phyloP scores from a whole-genome alignment of 2,797 vertebrate species.

The Synanceia verrucosa region DNA sequence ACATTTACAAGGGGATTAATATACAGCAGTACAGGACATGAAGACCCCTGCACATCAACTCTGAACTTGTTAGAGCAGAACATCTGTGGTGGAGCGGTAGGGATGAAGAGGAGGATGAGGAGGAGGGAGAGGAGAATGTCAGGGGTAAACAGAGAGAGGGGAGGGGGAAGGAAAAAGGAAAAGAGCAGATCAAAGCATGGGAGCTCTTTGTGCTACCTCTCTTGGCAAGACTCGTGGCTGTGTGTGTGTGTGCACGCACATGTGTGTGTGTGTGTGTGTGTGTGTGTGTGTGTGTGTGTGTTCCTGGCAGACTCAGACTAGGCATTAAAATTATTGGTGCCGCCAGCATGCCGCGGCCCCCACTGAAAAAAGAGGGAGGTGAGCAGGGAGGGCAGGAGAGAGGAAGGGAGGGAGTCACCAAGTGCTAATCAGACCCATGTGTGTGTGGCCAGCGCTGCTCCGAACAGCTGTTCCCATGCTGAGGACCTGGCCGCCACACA shows the following conservation, averaged over 20 bases:
- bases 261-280: slow-evolving; percentile 3
- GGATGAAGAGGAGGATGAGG: not conserved
- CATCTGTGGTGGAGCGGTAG: slow-evolving; percentile 58
- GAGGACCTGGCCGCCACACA: slow-evolving; percentile 62
- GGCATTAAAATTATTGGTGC: slow-evolving; percentile 83
- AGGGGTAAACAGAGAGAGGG: slow-evolving; percentile 60
- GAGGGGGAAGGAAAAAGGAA: slow-evolving; percentile 51
- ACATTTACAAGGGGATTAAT: slow-evolving; percentile 68
- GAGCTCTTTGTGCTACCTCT: slow-evolving; percentile 70
- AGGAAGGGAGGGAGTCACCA: slow-evolving; percentile 74
- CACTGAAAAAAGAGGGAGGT: slow-evolving; percentile 79
- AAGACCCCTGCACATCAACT: slow-evolving; percentile 61
- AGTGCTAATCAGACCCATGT: slow-evolving; percentile 85
- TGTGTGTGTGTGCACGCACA: slow-evolving; percentile 30
- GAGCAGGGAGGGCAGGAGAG: slow-evolving; percentile 67
- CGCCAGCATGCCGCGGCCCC: slow-evolving; percentile 80
- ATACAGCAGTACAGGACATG: slow-evolving; percentile 57
- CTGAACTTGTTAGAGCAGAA: slow-evolving; percentile 74
- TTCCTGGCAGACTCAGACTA: slow-evolving; percentile 79
- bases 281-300: slow-evolving; percentile 41
- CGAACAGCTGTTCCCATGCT: slow-evolving; percentile 81
- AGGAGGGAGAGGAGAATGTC: slow-evolving; percentile 49
- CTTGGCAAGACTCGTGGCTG: slow-evolving; percentile 63
- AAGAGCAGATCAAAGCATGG: slow-evolving; percentile 72
- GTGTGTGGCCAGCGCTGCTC: slow-evolving; percentile 76